Conservation (phyloP, 2,888 invertebrate species). For the Hyles lineata region DNA sequence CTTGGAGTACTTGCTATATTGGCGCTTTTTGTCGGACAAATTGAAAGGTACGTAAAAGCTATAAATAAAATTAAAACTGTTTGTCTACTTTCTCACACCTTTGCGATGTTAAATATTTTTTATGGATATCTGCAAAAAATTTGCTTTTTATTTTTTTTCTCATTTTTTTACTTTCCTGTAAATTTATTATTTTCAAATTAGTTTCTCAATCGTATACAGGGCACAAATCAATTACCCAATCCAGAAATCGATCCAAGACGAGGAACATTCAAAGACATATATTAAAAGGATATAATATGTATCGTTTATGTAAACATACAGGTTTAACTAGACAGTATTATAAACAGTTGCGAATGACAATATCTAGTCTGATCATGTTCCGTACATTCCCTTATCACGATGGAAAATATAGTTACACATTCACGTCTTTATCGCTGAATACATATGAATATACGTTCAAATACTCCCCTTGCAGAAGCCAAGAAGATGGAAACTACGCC, state of each 20-base stretch:
- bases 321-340: not conserved
- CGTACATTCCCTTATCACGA: not conserved
- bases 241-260: no score
- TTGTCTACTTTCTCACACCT: not conserved
- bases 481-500: conserved; percentile 89
- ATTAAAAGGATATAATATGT: not conserved
- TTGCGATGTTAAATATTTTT: no score
- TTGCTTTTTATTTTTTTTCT: no score
- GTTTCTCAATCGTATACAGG: no score
- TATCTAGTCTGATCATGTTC: not conserved
- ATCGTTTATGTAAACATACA: not conserved
- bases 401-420: not conserved
- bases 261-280: not conserved
- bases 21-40: conserved; percentile 88
- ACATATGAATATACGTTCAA: not conserved
- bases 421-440: not conserved
- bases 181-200: no score
- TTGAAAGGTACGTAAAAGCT: conserved; percentile 82
- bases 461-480: conserved; percentile 71
- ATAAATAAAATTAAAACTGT: not conserved
- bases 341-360: not conserved
- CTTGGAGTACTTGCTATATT: conserved; percentile 88
- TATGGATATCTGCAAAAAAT: no score
- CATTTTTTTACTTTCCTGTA: no score
- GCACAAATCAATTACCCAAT: no score